Conservation (phyloP, 2,888 invertebrate genomes). For the Drosophila paranaensis region DNA sequence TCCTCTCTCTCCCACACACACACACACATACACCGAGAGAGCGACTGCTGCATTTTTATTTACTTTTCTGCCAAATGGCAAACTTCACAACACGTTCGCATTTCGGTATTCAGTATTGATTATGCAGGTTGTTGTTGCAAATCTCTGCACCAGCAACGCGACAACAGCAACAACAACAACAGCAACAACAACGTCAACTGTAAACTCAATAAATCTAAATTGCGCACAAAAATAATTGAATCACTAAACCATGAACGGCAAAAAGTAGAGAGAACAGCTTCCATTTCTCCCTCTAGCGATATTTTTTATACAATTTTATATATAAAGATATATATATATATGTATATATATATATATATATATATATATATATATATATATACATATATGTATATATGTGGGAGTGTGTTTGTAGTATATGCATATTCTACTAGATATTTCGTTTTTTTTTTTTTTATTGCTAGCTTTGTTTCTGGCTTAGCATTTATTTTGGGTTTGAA, state of each 20-base stretch:
- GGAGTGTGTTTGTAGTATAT: background rate
- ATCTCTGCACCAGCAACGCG: slow-evolving; percentile 52
- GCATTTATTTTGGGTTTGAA: slow-evolving; percentile 48
- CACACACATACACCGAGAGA: background rate
- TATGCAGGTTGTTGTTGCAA: slow-evolving; percentile 78
- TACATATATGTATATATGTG: slow-evolving; percentile 1
- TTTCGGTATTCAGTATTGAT: slow-evolving; percentile 77
- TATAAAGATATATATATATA: slow-evolving; percentile 8
- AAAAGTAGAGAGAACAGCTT: slow-evolving; percentile 30
- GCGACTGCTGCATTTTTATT: slow-evolving; percentile 57
- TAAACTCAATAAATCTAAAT: slow-evolving; percentile 79
- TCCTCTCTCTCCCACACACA: slow-evolving; percentile 8
- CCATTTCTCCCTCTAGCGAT: slow-evolving; percentile 43
- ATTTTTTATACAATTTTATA: slow-evolving; percentile 41
- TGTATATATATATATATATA: background rate
- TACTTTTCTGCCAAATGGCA: slow-evolving; percentile 67
- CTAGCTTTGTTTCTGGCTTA: slow-evolving; percentile 32
- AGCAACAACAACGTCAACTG: slow-evolving; percentile 37
- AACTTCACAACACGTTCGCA: slow-evolving; percentile 68
- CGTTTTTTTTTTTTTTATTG: background rate
- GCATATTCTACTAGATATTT: slow-evolving; percentile 1
- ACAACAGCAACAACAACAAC: slow-evolving; percentile 37
- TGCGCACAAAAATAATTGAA: slow-evolving; percentile 80
- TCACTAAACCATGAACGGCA: slow-evolving; percentile 69
- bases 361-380: background rate